Evolutionary conservation across 2,888 invertebrate genomes (phyloP).

Genomic region (Noctuana brunneofusca): DNA sequence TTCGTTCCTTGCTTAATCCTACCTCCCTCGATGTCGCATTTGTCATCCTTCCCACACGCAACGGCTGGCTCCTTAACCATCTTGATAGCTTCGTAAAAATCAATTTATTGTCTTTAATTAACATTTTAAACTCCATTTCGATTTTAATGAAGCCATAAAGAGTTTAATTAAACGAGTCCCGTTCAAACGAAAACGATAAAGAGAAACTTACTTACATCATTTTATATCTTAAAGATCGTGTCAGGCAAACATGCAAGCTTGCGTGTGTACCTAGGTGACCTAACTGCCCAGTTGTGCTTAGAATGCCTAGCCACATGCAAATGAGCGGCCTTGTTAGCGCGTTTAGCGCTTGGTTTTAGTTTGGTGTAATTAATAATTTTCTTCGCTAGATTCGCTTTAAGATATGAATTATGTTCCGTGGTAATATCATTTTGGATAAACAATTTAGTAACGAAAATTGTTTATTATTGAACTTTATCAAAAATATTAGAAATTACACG

Average conservation of each 20-base stretch:
- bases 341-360: conserved; percentile 18
- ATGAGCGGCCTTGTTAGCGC: conserved; percentile 29
- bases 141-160: conserved; percentile 41
- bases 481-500: not conserved
- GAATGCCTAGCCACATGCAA: conserved; percentile 32
- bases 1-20: conserved; percentile 20
- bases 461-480: not conserved
- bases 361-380: conserved; percentile 24
- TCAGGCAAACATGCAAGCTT: conserved; percentile 43
- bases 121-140: conserved; percentile 35
- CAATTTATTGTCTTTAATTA: conserved; percentile 39
- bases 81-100: conserved; percentile 28
- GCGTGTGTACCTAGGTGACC: conserved; percentile 46
- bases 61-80: conserved; percentile 15
- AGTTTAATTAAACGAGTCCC: conserved; percentile 33
- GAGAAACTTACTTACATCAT: conserved; percentile 34
- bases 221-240: conserved; percentile 45
- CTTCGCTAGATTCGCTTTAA: not conserved
- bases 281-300: conserved; percentile 32
- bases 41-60: conserved; percentile 34
- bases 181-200: conserved; percentile 29
- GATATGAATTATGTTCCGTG: not conserved
- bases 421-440: not conserved
- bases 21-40: conserved; percentile 28
- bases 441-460: not conserved